A percentile compares a stretch with the other conserved stretches of the same genome.
Conservation (phyloP, 30 jellyfish, hydroid and myxozoan genomes). For the Pelagia noctiluca region DNA sequence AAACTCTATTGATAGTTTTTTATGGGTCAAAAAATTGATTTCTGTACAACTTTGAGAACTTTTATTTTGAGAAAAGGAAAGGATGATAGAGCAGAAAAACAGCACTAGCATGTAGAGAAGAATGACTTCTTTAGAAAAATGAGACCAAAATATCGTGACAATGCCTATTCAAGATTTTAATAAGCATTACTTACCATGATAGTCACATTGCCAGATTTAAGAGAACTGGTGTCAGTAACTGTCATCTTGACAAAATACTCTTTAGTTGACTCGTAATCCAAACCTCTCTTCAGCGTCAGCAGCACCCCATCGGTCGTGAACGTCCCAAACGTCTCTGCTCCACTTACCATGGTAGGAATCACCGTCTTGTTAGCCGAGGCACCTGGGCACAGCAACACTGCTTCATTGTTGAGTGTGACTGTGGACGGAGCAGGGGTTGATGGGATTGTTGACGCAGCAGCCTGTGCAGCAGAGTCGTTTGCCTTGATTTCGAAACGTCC, state of each 20-base stretch:
- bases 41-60: no score
- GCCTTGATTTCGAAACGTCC: slow-evolving; percentile 72
- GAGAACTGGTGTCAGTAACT: slow-evolving; percentile 59
- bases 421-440: slow-evolving; percentile 79
- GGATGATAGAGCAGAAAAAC: no score
- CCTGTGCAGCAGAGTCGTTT: slow-evolving; percentile 75
- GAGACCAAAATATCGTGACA: no score
- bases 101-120: no score
- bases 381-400: slow-evolving; percentile 72
- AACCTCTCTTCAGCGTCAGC: slow-evolving; percentile 44
- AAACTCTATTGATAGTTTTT: no score
- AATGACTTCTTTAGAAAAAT: no score
- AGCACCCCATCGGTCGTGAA: slow-evolving; percentile 52
- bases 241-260: slow-evolving; percentile 62
- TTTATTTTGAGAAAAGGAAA: no score
- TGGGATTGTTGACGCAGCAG: slow-evolving; percentile 70
- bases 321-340: slow-evolving; percentile 56
- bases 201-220: slow-evolving; percentile 63
- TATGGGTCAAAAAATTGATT: no score
- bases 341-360: slow-evolving; percentile 38
- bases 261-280: slow-evolving; percentile 81
- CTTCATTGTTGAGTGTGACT: slow-evolving; percentile 73
- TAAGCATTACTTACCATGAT: slow-evolving; percentile 41
- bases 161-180: not conserved
- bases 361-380: slow-evolving; percentile 71